phyloP scores from a whole-genome alignment of 1,140 invertebrate genomes.

The Trissolcus basalis region DNA sequence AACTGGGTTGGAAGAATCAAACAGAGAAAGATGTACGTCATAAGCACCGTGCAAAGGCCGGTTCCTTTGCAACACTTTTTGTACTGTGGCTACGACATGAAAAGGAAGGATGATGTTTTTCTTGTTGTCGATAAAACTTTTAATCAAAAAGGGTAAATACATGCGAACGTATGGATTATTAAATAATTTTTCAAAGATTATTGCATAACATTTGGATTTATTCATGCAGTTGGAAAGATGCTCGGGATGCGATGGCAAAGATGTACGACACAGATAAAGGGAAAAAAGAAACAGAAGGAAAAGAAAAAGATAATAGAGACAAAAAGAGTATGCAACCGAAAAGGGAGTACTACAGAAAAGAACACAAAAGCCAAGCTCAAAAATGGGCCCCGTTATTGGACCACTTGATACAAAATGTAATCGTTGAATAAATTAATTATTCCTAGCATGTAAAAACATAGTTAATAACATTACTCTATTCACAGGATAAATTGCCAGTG shows the following conservation, averaged over 20 bases:
- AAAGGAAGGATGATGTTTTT: constrained; percentile 88
- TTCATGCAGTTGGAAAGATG: neutral
- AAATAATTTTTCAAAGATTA: neutral
- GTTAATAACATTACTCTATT: no score
- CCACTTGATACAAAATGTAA: constrained; percentile 9
- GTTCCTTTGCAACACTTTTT: constrained; percentile 97
- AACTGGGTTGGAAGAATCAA: constrained; percentile 98
- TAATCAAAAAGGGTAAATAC: constrained; percentile 80
- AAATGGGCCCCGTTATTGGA: constrained; percentile 28
- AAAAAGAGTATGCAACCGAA: neutral
- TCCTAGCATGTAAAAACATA: no score
- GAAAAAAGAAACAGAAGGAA: neutral
- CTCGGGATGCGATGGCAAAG: neutral
- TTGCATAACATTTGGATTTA: neutral
- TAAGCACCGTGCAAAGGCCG: constrained; percentile 94
- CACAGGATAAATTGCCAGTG: constrained; percentile 88
- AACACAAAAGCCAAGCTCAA: constrained; percentile 2
- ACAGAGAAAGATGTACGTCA: constrained; percentile 94
- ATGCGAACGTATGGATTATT: neutral
- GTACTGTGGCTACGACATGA: constrained; percentile 90
- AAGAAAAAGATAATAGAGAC: neutral
- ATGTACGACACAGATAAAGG: neutral
- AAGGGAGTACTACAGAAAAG: neutral
- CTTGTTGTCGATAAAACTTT: constrained; percentile 88
- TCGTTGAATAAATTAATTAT: no score